Percentiles rank a stretch among this genome's conserved stretches.
Evolutionary conservation across 2,113 vertebrate species (phyloP).

Genomic region (Larimichthys crocea): DNA sequence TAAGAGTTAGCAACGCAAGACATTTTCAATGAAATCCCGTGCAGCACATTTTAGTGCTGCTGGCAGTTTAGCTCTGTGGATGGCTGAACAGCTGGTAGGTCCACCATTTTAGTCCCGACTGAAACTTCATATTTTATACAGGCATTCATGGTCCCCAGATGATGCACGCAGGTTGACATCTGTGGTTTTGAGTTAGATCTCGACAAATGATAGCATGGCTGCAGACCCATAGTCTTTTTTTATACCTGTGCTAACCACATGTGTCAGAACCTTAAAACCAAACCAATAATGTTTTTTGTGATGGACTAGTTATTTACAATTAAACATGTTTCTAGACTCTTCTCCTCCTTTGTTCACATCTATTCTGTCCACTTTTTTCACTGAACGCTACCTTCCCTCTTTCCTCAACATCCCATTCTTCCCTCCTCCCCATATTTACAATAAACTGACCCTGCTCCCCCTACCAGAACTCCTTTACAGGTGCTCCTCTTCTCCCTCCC

Average conservation of each 20-base stretch:
- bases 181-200: neutral
- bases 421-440: constrained; percentile 11
- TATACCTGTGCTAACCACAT: neutral
- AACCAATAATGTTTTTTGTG: neutral
- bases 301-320: constrained; percentile 16
- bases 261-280: constrained; percentile 1
- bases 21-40: neutral
- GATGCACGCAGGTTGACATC: neutral
- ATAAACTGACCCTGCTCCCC: neutral
- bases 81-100: neutral
- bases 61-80: neutral
- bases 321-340: neutral
- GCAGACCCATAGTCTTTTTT: neutral
- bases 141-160: neutral
- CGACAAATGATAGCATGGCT: neutral
- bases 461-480: neutral
- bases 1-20: neutral
- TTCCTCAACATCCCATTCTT: neutral
- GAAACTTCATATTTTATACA: neutral
- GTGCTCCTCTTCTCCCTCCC: neutral
- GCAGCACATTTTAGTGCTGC: neutral
- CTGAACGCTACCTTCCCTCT: neutral
- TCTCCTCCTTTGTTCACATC: neutral
- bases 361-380: neutral
- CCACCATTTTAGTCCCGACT: neutral